These are phyloP conservation scores for Hetaerina titia DNA, from an alignment of 2,888 invertebrate species.

Conservation along the genomic window DNA sequence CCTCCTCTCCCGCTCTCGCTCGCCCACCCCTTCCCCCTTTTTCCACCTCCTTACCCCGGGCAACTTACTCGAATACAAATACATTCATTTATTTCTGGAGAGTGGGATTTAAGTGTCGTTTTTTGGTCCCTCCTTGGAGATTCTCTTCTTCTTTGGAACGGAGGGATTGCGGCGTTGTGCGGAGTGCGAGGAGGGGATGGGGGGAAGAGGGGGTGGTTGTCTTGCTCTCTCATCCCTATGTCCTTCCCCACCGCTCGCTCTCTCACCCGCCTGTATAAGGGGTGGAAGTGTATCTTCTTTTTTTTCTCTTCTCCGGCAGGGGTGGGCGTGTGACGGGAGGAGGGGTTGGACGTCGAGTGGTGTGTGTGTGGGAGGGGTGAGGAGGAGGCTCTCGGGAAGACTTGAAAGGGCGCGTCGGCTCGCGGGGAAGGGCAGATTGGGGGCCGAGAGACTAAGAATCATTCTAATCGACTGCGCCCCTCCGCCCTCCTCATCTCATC, in stretches of 20 bases:
- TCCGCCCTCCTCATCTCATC: background rate
- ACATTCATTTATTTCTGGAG: conserved; percentile 66
- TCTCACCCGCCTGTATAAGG: background rate
- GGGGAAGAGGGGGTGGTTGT: background rate
- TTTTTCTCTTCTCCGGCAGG: background rate
- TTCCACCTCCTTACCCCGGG: background rate
- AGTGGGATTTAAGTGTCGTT: conserved; percentile 65
- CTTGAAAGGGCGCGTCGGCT: conserved; percentile 15
- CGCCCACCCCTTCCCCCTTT: background rate
- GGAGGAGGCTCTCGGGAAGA: background rate
- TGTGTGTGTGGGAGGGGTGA: background rate
- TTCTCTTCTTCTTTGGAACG: conserved; percentile 52
- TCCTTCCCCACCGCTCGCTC: background rate
- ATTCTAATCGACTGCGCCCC: conserved; percentile 23
- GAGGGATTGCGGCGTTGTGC: conserved; percentile 54
- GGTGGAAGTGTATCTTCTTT: conserved; percentile 4
- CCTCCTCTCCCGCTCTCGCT: background rate
- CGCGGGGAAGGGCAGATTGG: background rate
- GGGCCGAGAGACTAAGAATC: background rate
- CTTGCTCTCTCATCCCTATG: background rate
- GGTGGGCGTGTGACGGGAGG: background rate
- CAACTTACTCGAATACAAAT: conserved; percentile 66
- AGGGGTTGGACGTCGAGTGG: too few relatives aligned
- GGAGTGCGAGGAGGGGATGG: background rate
- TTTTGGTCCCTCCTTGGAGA: conserved; percentile 50